These are phyloP conservation scores for Valencia hispanica DNA, from an alignment of 2,797 vertebrate species.

Conservation along the genomic window DNA sequence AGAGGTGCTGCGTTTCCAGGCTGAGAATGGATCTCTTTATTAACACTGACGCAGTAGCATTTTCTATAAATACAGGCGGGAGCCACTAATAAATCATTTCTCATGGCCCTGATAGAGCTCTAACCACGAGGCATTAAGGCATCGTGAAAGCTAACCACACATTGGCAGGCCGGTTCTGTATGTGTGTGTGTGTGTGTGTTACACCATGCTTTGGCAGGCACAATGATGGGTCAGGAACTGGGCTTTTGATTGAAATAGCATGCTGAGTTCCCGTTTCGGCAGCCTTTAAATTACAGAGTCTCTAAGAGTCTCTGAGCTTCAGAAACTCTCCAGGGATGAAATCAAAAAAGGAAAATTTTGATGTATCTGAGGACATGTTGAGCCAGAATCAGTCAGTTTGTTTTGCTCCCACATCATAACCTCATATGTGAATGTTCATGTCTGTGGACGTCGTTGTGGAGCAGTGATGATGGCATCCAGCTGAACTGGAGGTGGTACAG, in stretches of 20 bases:
- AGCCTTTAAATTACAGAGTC: conserved; percentile 80
- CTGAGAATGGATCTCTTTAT: conserved; percentile 80
- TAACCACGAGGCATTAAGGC: conserved; percentile 81
- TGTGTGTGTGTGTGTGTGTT: conserved; percentile 42
- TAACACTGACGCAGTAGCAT: conserved; percentile 79
- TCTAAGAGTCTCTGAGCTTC: conserved; percentile 51
- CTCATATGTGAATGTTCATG: conserved; percentile 15
- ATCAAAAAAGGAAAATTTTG: conserved; percentile 38
- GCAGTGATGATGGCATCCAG: neutral
- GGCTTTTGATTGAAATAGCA: conserved; percentile 84
- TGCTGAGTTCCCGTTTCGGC: conserved; percentile 76
- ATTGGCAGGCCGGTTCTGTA: conserved; percentile 62
- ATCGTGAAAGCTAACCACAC: conserved; percentile 75
- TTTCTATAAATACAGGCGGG: conserved; percentile 82
- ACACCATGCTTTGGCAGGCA: conserved; percentile 71
- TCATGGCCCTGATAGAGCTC: conserved; percentile 78
- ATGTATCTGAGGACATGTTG: conserved; percentile 45
- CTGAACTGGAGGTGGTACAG: neutral
- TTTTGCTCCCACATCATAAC: conserved; percentile 15
- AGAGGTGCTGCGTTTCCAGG: conserved; percentile 63
- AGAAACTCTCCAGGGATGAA: conserved; percentile 60
- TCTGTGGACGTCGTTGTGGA: neutral
- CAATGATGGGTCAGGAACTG: conserved; percentile 67
- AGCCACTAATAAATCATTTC: conserved; percentile 86
- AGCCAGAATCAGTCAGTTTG: conserved; percentile 33